Percentiles rank a stretch among this genome's conserved stretches.
Conservation (phyloP, 2,797 vertebrate genomes). For the Mallotus villosus region DNA sequence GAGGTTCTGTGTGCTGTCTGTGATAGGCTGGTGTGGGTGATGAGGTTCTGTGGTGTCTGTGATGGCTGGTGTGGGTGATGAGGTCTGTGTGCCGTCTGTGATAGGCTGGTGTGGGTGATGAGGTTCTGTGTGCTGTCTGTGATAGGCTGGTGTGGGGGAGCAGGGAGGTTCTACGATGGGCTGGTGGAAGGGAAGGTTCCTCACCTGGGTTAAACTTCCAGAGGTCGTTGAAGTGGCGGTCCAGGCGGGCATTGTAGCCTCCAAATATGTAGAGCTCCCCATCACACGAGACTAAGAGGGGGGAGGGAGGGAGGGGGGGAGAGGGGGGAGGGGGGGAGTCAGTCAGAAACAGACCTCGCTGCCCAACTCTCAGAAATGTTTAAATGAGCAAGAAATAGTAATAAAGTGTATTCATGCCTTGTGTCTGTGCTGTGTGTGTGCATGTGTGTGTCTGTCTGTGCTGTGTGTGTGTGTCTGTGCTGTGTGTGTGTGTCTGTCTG, state of each 20-base stretch:
- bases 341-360: neutral
- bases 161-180: neutral
- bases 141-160: neutral
- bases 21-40: neutral
- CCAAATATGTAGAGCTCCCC: conserved; percentile 97
- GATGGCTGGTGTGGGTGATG: no score
- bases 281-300: conserved; percentile 85
- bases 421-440: no score
- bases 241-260: conserved; percentile 95
- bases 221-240: conserved; percentile 96
- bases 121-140: no score
- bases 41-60: neutral
- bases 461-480: neutral
- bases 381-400: no score
- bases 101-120: neutral
- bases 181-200: conserved; percentile 7
- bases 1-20: neutral
- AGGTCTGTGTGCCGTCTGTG: no score
- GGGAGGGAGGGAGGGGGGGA: neutral
- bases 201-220: conserved; percentile 99
- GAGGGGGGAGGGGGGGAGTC: no score
- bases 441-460: no score
- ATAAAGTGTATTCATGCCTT: no score
- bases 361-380: no score
- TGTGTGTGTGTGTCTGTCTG: no score